Conservation (phyloP, 2,113 vertebrate species). For the Gambusia holbrooki region DNA sequence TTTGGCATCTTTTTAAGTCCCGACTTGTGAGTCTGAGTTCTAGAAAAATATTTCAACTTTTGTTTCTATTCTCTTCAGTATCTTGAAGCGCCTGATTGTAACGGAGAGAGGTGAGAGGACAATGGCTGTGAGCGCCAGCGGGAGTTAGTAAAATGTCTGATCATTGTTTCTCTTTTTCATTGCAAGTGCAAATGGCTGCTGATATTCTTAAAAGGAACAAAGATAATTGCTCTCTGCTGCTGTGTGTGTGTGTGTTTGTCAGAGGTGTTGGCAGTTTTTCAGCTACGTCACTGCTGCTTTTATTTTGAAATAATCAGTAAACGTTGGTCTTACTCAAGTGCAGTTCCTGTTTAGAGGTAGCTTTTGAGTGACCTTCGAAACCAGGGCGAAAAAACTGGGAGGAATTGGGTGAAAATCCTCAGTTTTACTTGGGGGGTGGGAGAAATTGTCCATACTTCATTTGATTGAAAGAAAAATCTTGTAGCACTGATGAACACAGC, state of each 20-base stretch:
- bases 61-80: slow-evolving; percentile 36
- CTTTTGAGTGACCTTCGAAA: slow-evolving; percentile 47
- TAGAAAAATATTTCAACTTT: slow-evolving; percentile 76
- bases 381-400: slow-evolving; percentile 12
- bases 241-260: slow-evolving; percentile 17
- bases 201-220: slow-evolving; percentile 18
- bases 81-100: slow-evolving; percentile 70
- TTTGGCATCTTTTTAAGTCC: slow-evolving; percentile 79
- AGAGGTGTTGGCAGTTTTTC: slow-evolving; percentile 29
- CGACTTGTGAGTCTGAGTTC: slow-evolving; percentile 63
- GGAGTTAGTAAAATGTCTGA: slow-evolving; percentile 66
- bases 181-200: slow-evolving; percentile 69
- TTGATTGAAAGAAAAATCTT: slow-evolving; percentile 25
- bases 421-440: not conserved
- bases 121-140: slow-evolving; percentile 26
- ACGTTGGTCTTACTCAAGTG: slow-evolving; percentile 44
- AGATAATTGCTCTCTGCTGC: slow-evolving; percentile 37
- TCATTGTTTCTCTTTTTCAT: slow-evolving; percentile 51
- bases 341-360: slow-evolving; percentile 67
- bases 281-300: slow-evolving; percentile 8
- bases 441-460: not conserved
- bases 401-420: not conserved
- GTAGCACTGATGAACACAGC: slow-evolving; percentile 3
- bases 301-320: slow-evolving; percentile 35
- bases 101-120: slow-evolving; percentile 53